phyloP scores from a whole-genome alignment of 2,113 vertebrate species.

The Thamnophis sirtalis region DNA sequence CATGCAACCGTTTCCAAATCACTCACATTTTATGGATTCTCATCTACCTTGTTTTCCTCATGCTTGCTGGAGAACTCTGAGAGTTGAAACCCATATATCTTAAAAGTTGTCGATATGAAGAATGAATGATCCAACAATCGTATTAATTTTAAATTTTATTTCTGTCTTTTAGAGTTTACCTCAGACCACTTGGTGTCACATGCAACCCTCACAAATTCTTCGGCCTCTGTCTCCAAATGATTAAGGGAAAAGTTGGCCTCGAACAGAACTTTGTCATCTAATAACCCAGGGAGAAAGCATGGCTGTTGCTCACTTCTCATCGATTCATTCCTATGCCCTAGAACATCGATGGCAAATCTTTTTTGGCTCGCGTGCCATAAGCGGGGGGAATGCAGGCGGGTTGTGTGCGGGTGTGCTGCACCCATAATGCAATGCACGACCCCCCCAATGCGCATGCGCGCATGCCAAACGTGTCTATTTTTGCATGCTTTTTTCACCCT shows the following conservation, averaged over 20 bases:
- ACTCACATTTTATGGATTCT: not conserved
- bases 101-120: not conserved
- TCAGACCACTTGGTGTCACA: not conserved
- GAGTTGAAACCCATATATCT: not conserved
- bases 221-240: not conserved
- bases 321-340: not conserved
- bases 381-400: too few species aligned
- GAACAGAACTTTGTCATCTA: not conserved
- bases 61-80: not conserved
- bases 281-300: not conserved
- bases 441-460: too few species aligned
- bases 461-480: too few species aligned
- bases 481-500: too few species aligned
- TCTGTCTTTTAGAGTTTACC: not conserved
- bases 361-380: too few species aligned
- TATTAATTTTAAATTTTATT: not conserved
- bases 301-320: not conserved
- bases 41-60: not conserved
- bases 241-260: not conserved
- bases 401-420: too few species aligned
- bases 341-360: not conserved
- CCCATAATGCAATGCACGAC: too few species aligned
- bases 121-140: not conserved
- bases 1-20: not conserved
- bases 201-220: not conserved